phyloP scores from a whole-genome alignment of 2,113 vertebrate genomes.

The Oryzias curvinotus region DNA sequence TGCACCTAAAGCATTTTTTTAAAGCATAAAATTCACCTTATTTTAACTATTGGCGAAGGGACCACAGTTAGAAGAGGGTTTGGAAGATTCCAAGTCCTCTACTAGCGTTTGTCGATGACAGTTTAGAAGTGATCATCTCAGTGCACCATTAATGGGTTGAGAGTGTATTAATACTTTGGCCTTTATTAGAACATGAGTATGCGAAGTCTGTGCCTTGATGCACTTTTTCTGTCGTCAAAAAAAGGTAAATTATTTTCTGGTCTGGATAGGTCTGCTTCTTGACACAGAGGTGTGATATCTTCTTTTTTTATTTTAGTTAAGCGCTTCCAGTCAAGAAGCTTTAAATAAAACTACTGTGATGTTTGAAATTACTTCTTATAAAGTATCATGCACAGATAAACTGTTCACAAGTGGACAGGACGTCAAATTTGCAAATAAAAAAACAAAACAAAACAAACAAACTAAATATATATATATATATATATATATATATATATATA shows the following conservation, averaged over 20 bases:
- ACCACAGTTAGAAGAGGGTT: not conserved
- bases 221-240: not conserved
- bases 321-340: constrained; percentile 67
- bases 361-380: constrained; percentile 25
- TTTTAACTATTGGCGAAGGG: constrained; percentile 21
- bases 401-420: constrained; percentile 18
- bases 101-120: too few species aligned
- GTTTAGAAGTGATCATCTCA: not conserved
- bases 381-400: constrained; percentile 22
- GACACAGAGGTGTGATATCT: not conserved
- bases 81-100: too few species aligned
- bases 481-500: too few species aligned
- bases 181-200: constrained; percentile 21
- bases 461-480: too few species aligned
- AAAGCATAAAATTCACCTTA: not conserved
- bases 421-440: constrained; percentile 49
- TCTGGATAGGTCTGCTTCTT: not conserved
- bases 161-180: not conserved
- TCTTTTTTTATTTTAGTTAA: constrained; percentile 16
- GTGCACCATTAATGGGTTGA: not conserved
- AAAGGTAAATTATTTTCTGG: constrained; percentile 1
- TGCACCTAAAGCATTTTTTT: constrained; percentile 2
- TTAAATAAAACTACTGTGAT: constrained; percentile 72
- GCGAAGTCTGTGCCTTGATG: constrained; percentile 11
- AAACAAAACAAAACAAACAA: too few species aligned